A percentile compares a stretch with the other conserved stretches of the same genome.
phyloP scores from a whole-genome alignment of 2,888 invertebrate species.

The Lathronympha strigana region DNA sequence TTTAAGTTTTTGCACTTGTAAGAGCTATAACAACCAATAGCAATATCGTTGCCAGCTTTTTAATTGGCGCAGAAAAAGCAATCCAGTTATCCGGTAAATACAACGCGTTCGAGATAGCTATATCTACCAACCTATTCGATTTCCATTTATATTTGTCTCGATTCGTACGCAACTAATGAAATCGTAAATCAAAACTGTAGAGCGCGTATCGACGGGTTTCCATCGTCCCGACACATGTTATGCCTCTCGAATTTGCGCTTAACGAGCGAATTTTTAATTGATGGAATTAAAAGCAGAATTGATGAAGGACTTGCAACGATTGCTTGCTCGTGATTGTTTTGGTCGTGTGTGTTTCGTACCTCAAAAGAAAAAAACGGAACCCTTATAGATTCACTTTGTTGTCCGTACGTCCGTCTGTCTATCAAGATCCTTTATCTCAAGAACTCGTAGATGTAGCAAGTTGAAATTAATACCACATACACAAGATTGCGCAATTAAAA shows the following conservation, averaged over 20 bases:
- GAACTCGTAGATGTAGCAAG: no score
- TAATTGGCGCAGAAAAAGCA: constrained; percentile 7
- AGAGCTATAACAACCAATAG: background rate
- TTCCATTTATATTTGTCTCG: constrained; percentile 34
- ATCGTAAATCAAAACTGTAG: constrained; percentile 43
- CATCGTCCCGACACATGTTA: constrained; percentile 44
- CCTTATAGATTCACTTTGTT: no score
- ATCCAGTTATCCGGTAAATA: constrained; percentile 11
- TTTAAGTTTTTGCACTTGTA: background rate
- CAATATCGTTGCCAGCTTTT: background rate
- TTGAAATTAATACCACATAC: no score
- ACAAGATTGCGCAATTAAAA: no score
- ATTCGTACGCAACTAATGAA: constrained; percentile 41
- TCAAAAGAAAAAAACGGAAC: no score
- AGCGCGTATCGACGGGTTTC: constrained; percentile 38
- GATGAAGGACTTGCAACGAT: constrained; percentile 55
- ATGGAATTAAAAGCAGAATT: constrained; percentile 66
- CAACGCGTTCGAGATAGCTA: constrained; percentile 10
- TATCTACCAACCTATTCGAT: constrained; percentile 22
- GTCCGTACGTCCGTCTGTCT: no score
- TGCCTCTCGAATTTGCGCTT: constrained; percentile 62
- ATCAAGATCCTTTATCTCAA: no score
- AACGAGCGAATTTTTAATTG: constrained; percentile 68
- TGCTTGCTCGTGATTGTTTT: constrained; percentile 7
- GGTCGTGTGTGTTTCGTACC: constrained; percentile 12